A percentile compares a stretch with the other conserved stretches of the same genome.
Evolutionary conservation across 2,797 vertebrate genomes (phyloP).

Genomic region (Myotis pilosus): DNA sequence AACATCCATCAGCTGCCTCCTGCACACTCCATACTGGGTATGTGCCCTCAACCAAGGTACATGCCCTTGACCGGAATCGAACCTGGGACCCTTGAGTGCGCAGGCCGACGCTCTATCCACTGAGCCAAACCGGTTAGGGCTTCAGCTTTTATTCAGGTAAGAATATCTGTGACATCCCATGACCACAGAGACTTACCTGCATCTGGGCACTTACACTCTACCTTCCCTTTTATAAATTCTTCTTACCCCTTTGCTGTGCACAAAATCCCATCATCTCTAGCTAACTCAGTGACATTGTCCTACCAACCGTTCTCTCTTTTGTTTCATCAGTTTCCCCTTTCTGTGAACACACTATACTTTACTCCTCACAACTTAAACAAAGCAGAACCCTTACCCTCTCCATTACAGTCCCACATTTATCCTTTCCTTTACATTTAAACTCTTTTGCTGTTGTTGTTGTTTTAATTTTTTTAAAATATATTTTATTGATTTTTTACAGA

Average conservation of each 20-base stretch:
- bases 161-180: background rate
- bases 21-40: too few relatives aligned
- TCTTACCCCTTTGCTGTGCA: background rate
- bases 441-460: too few relatives aligned
- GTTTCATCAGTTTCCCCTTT: background rate
- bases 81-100: too few relatives aligned
- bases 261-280: background rate
- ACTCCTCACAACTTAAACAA: background rate
- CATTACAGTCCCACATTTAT: background rate
- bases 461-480: too few relatives aligned
- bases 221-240: background rate
- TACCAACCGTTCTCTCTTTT: background rate
- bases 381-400: background rate
- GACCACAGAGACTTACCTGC: background rate
- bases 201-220: background rate
- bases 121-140: too few relatives aligned
- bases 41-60: too few relatives aligned
- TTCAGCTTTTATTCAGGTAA: background rate
- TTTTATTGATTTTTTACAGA: too few relatives aligned
- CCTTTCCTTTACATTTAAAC: background rate
- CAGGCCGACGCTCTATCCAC: too few relatives aligned
- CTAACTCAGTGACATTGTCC: background rate
- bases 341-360: background rate
- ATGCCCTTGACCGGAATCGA: too few relatives aligned
- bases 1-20: too few relatives aligned